Evolutionary conservation across 1,140 invertebrate genomes (phyloP), one percentile per base, ranked within the genome.

Genomic region (Pseudachorutes palmiensis): DNA sequence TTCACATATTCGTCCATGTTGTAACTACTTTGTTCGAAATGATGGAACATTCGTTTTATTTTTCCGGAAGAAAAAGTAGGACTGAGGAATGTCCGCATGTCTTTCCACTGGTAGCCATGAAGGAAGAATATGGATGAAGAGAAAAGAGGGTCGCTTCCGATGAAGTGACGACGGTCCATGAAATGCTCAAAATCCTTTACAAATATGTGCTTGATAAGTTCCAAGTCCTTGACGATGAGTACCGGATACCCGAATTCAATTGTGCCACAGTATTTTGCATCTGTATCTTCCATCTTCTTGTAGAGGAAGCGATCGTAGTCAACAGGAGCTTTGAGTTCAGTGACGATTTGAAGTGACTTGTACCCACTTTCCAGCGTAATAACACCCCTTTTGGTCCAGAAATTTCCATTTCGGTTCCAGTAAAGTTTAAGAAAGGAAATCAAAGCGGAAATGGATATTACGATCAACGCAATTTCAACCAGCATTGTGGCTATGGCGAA

Each of bases 21-120:
- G 5, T 41, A 5, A 19, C 36, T 41, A 41, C 36, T 9, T 5
- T 19, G 36, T 19, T 41, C 36, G 36, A 41, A 41, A 19, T 41
- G 36, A 41, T 5, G 36, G 69, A 75, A 75, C 72, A 75, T 75
- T 1, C 33, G 51, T 48, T 67, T 68, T 36, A 76, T 72, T 49
- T 75, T 76, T 5, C 68, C 69, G 9, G 71, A 68, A 16, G 75
- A 75, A 62, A 77, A 77, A 3, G 70, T 74, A 28, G 76, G 75
- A 66, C 69, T 75, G 55, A 76, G 26, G 2, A 66, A 70, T 9
- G 51, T 68, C 61, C 76, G 60, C 58, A 76, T 70, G 55, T 76
- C 71, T 22, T 71, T 71, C 76, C 76, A 77, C 55, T 72, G 62
- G 12, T 73, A 60, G 51, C 69, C 74, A 70, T 64, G 29, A 14